These are phyloP conservation scores for Dinomys branickii DNA, from an alignment of 2,113 vertebrate species.

Conservation along the genomic window DNA sequence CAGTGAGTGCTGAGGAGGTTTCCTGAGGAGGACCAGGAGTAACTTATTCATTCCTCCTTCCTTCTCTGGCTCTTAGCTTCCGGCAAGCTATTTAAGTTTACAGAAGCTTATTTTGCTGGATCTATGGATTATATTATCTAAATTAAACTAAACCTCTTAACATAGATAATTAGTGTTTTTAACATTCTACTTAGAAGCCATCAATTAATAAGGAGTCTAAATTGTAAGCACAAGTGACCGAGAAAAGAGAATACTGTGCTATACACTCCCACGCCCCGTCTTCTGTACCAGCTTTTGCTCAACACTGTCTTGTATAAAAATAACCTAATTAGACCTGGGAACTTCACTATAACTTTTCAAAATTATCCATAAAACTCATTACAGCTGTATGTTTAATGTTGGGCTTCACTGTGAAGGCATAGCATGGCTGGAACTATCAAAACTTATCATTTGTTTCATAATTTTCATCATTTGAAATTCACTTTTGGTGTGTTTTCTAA, in stretches of 20 bases:
- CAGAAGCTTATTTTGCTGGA: not conserved
- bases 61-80: not conserved
- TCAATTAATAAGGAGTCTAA: not conserved
- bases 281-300: not conserved
- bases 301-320: not conserved
- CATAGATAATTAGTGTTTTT: not conserved
- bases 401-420: not conserved
- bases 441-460: not conserved
- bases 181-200: not conserved
- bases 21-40: no score
- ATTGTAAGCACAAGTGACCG: not conserved
- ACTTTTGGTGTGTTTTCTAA: not conserved
- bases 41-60: not conserved
- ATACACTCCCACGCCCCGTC: no score
- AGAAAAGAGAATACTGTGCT: not conserved
- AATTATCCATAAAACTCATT: not conserved
- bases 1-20: fast-evolving
- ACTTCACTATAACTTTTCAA: not conserved
- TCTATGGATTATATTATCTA: not conserved
- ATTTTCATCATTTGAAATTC: slow-evolving; percentile 8
- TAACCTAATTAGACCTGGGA: not conserved
- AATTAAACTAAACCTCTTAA: not conserved
- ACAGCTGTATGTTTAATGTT: not conserved
- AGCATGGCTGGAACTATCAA: not conserved
- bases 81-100: not conserved